Percentiles rank a stretch among this genome's conserved stretches.
Evolutionary conservation across 1,140 invertebrate species (phyloP).

Genomic region (Drosophila parabipectinata): DNA sequence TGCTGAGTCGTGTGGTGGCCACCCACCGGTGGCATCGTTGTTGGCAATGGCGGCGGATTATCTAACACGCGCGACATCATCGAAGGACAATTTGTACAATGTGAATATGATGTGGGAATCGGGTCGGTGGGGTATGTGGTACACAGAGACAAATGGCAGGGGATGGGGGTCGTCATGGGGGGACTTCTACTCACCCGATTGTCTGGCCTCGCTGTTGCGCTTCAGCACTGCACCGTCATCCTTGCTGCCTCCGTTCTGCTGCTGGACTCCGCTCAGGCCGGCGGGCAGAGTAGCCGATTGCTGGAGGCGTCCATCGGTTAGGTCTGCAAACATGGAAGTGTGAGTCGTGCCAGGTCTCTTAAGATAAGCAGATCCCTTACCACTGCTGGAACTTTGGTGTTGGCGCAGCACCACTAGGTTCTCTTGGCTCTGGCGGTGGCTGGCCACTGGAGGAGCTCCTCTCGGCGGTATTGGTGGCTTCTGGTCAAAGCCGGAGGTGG

Average conservation of each 20-base stretch:
- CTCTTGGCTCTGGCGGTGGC: constrained; percentile 81
- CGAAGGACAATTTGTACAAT: constrained; percentile 51
- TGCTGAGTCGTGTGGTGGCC: constrained; percentile 57
- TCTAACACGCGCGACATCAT: constrained; percentile 56
- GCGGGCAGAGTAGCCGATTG: constrained; percentile 71
- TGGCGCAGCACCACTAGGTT: constrained; percentile 74
- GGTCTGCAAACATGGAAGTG: constrained; percentile 23
- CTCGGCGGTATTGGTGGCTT: constrained; percentile 86
- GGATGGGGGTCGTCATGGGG: neutral
- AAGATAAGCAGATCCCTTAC: constrained; percentile 14
- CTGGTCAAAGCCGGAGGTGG: constrained; percentile 80
- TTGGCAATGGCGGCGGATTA: constrained; percentile 83
- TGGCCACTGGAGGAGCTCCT: constrained; percentile 85
- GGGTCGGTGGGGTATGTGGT: constrained; percentile 12
- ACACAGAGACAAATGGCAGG: constrained; percentile 25
- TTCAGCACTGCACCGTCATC: constrained; percentile 65
- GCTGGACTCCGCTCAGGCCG: constrained; percentile 57
- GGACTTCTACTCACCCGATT: constrained; percentile 69
- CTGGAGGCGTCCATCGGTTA: constrained; percentile 58
- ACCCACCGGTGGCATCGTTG: constrained; percentile 81
- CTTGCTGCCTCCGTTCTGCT: constrained; percentile 66
- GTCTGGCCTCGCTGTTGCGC: constrained; percentile 76
- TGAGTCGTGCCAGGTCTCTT: too few relatives aligned
- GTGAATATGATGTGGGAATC: constrained; percentile 17
- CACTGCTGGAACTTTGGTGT: constrained; percentile 73